phyloP scores from a whole-genome alignment of 1,140 invertebrate genomes.

The Trichomalopsis sarcophagae region DNA sequence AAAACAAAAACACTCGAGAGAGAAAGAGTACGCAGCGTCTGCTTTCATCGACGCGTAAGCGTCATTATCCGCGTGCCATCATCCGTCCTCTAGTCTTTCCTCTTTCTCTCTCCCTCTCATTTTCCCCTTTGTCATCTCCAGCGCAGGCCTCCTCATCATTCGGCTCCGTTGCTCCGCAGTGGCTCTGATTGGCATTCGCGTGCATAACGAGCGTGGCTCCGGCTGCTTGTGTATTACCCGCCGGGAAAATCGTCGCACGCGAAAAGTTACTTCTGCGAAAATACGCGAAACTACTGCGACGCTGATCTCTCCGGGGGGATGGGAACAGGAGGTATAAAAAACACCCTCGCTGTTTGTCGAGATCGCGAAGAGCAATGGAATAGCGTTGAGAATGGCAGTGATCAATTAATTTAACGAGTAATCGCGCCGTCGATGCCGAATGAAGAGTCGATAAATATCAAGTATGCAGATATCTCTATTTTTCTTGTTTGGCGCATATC shows the following conservation, averaged over 20 bases:
- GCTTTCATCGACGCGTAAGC: constrained; percentile 16
- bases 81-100: not conserved
- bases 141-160: not conserved
- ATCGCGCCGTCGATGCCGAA: too few relatives aligned
- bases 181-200: not conserved
- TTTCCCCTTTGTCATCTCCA: not conserved
- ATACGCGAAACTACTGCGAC: not conserved
- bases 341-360: too few relatives aligned
- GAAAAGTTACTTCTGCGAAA: not conserved
- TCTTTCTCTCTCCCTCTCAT: constrained; percentile 1
- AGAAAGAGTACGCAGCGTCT: not conserved
- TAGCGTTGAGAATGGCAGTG: too few relatives aligned
- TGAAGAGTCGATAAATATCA: too few relatives aligned
- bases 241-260: not conserved
- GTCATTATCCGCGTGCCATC: not conserved
- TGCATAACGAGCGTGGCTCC: not conserved
- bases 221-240: not conserved
- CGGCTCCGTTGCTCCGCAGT: not conserved
- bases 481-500: not conserved
- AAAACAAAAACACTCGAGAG: not conserved
- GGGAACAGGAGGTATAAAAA: too few relatives aligned
- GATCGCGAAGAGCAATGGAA: too few relatives aligned
- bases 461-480: too few relatives aligned
- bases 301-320: not conserved
- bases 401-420: too few relatives aligned